A percentile compares a stretch with the other conserved stretches of the same genome.
These are phyloP conservation scores for Parasteatoda tepidariorum DNA, from an alignment of 1,140 invertebrate species.

Conservation along the genomic window DNA sequence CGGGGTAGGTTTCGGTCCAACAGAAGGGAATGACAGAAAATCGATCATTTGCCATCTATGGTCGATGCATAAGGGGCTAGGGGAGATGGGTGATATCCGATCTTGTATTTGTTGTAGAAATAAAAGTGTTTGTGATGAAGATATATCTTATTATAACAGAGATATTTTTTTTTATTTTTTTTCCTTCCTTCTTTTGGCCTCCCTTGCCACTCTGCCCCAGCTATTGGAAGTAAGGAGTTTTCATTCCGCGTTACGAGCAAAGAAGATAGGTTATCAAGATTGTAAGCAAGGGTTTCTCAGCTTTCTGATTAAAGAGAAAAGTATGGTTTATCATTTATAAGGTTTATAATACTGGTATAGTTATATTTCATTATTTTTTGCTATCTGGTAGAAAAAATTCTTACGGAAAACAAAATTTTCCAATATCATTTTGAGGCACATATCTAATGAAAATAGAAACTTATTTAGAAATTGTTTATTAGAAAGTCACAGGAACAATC, in stretches of 20 bases:
- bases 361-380: no score
- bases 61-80: no score
- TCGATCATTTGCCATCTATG: slow-evolving; percentile 31
- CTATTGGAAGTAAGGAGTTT: not conserved
- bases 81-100: slow-evolving; percentile 2
- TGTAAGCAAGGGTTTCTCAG: not conserved
- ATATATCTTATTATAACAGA: slow-evolving; percentile 48
- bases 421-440: no score
- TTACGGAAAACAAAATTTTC: no score
- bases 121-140: slow-evolving; percentile 54
- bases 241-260: not conserved
- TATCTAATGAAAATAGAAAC: no score
- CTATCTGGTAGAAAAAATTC: no score
- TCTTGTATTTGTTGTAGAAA: slow-evolving; percentile 50
- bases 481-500: no score
- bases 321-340: no score
- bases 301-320: no score
- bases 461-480: no score
- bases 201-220: not conserved
- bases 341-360: no score
- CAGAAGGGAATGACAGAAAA: slow-evolving; percentile 50
- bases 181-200: not conserved
- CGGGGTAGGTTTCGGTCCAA: slow-evolving; percentile 25
- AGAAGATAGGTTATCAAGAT: not conserved
- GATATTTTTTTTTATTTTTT: not conserved